These are phyloP conservation scores for Puntigrus tetrazona DNA, from an alignment of 2,113 vertebrate species.

Conservation along the genomic window DNA sequence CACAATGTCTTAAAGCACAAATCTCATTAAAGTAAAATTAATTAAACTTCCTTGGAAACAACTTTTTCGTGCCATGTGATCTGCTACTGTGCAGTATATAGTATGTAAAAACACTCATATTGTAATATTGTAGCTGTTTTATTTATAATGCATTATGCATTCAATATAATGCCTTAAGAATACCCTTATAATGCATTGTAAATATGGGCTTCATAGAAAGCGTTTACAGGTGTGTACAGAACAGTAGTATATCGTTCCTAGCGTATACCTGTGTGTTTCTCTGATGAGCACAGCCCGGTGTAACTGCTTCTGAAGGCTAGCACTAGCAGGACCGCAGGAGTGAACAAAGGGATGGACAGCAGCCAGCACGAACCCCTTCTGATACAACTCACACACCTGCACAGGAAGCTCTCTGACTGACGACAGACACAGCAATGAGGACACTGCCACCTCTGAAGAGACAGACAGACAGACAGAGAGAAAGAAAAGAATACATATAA, in stretches of 20 bases:
- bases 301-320: slow-evolving; percentile 85
- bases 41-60: not conserved
- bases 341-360: slow-evolving; percentile 93
- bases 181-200: too few species aligned
- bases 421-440: slow-evolving; percentile 85
- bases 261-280: slow-evolving; percentile 82
- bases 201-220: too few species aligned
- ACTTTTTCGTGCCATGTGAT: not conserved
- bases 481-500: slow-evolving; percentile 1
- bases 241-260: not conserved
- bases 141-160: too few species aligned
- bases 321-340: slow-evolving; percentile 79
- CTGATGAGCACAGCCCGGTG: slow-evolving; percentile 92
- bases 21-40: not conserved
- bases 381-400: slow-evolving; percentile 89
- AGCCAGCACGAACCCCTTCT: slow-evolving; percentile 88
- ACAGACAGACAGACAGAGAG: slow-evolving; percentile 16
- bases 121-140: too few species aligned
- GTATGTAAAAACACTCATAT: not conserved
- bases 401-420: slow-evolving; percentile 88
- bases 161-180: too few species aligned
- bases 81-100: not conserved
- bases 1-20: too few species aligned
- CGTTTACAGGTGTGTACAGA: not conserved
- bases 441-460: slow-evolving; percentile 76